Percentiles rank a stretch among this genome's conserved stretches.
Conservation (phyloP, 2,113 vertebrate genomes). For the Pseudopodoces humilis region DNA sequence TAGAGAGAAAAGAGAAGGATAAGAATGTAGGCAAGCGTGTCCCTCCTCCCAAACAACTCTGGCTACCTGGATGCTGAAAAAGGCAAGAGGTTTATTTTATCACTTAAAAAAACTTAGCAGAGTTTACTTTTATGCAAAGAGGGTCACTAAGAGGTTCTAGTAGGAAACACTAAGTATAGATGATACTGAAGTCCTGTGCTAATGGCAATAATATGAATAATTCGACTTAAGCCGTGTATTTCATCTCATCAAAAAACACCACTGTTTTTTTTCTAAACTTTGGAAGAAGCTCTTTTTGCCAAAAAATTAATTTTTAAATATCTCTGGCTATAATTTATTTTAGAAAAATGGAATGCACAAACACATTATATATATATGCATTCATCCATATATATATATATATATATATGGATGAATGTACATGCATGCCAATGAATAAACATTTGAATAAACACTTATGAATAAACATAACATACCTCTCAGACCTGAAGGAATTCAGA, state of each 20-base stretch:
- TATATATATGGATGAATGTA: background rate
- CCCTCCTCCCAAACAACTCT: rapidly evolving
- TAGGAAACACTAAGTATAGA: background rate
- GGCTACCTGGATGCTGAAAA: background rate
- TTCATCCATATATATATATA: rapidly evolving
- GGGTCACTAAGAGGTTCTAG: background rate
- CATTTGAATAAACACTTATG: background rate
- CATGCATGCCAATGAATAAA: background rate
- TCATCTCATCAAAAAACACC: background rate
- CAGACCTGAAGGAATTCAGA: background rate
- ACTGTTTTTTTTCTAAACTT: background rate
- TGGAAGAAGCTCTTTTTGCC: background rate
- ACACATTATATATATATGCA: rapidly evolving
- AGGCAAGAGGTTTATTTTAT: background rate
- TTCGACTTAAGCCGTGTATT: background rate
- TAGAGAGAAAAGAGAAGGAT: background rate
- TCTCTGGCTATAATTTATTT: background rate
- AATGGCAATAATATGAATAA: background rate
- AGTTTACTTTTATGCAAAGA: background rate
- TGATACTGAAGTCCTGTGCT: background rate
- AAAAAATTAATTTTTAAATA: background rate
- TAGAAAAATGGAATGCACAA: background rate
- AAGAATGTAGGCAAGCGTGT: rapidly evolving
- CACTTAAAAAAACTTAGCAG: background rate
- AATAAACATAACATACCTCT: background rate